phyloP scores from a whole-genome alignment of 2,113 vertebrate genomes.

The Tragelaphus imberbis region DNA sequence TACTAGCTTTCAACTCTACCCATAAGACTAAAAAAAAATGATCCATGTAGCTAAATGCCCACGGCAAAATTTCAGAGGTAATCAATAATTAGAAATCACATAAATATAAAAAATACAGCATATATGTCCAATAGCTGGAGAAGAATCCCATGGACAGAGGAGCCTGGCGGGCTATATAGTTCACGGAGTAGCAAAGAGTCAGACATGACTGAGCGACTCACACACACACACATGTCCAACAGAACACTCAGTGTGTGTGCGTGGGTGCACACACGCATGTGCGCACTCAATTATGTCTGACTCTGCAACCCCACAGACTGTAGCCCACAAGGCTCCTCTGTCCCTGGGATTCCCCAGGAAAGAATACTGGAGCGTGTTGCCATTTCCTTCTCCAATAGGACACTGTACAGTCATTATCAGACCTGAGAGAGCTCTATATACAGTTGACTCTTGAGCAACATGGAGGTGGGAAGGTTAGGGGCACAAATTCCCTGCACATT shows the following conservation, averaged over 20 bases:
- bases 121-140: neutral
- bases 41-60: neutral
- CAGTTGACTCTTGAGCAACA: neutral
- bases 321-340: neutral
- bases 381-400: neutral
- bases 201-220: neutral
- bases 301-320: neutral
- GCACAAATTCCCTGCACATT: neutral
- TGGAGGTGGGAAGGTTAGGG: neutral
- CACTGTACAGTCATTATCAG: neutral
- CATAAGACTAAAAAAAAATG: neutral
- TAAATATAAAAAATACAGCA: neutral
- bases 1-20: neutral
- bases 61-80: neutral
- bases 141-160: neutral
- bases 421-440: neutral
- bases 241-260: neutral
- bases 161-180: neutral
- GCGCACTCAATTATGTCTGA: neutral
- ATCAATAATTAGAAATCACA: neutral
- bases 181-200: neutral
- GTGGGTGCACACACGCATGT: accelerated
- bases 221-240: neutral
- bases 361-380: neutral
- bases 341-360: neutral